Base-by-base conservation (phyloP, 2,797 vertebrate genomes). In the Coregonus ussuriensis region DNA sequence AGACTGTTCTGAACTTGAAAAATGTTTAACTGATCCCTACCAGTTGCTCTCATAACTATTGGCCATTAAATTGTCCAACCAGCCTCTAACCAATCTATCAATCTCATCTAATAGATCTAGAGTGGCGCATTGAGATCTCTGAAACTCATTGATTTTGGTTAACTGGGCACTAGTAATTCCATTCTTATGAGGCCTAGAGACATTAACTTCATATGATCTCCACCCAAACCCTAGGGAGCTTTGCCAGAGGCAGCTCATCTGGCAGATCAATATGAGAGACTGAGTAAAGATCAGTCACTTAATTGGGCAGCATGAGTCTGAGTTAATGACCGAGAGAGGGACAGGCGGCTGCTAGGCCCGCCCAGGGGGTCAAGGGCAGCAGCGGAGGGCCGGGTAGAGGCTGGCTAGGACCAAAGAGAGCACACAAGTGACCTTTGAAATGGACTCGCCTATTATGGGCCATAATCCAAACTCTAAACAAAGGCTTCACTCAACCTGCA, bases 231-330 rank as follows among this genome's bases (percentile, higher is more conserved):
- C 83, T 5, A n/a, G 81, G 85, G 86, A 88, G 75, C 77, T 2
- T 6, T 7, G 71, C 78, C 80, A 74, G 78, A 35, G 69, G 80
- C 87, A 78, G 81, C 83, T 52, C 77, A 63, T 77, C 71, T 75
- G 63, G 76, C 66, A 72, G 88, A 92, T 92, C 92, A 88, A 91
- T 91, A 84, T 11, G 1, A 75, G 71, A 63, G 84, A 78, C 79
- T 84, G 84, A 88, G 85, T 83, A 83, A 90, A 90, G 86, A 91
- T 90, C 86, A 89, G 87, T 59, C 77, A 72, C 75, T 86, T 92
- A 93, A 93, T 89, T 93, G 82, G 86, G 78, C 52, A 41, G 81
- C 79, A 83, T 54, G 71, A 83, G 85, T 66, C 69, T 33, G 79
- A 80, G 90, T 86, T 90, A 88, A 89, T 90, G 85, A 86, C 51